Percentiles rank a stretch among this genome's conserved stretches.
phyloP scores from a whole-genome alignment of 2,888 invertebrate genomes.

The Synanthedon vespiformis region DNA sequence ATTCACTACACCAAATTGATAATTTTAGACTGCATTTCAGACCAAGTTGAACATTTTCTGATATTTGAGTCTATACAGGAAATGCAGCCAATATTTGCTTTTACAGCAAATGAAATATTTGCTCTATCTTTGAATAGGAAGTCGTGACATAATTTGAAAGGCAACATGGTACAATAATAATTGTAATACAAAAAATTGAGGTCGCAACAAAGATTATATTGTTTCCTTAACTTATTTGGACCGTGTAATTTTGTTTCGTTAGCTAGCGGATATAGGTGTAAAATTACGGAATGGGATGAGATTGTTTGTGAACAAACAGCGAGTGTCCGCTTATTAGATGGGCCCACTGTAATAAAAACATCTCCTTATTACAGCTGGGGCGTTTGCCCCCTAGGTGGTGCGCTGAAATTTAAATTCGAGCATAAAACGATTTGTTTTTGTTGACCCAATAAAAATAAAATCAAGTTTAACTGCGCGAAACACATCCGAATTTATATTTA shows the following conservation, averaged over 20 bases:
- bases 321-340: constrained; percentile 60
- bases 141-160: too few species aligned
- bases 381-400: constrained; percentile 28
- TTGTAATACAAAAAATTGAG: background rate
- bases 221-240: constrained; percentile 30
- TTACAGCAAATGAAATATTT: too few species aligned
- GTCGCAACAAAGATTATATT: constrained; percentile 10
- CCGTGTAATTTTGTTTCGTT: constrained; percentile 35
- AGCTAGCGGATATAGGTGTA: constrained; percentile 43
- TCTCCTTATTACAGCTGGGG: constrained; percentile 49
- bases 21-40: too few species aligned
- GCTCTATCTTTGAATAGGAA: too few species aligned
- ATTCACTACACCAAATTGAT: too few species aligned
- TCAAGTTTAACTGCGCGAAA: constrained; percentile 31
- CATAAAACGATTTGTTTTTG: constrained; percentile 58
- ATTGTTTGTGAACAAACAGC: constrained; percentile 60
- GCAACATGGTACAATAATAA: too few species aligned
- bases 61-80: too few species aligned
- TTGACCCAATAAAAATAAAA: constrained; percentile 51
- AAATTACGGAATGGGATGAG: constrained; percentile 52
- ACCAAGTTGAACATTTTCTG: too few species aligned
- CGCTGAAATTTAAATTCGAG: constrained; percentile 54
- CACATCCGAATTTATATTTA: constrained; percentile 4
- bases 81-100: too few species aligned
- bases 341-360: constrained; percentile 60